Percentiles rank a stretch among this genome's conserved stretches.
Evolutionary conservation across 2,888 invertebrate genomes (phyloP).

Genomic region (Oscheius onirici): DNA sequence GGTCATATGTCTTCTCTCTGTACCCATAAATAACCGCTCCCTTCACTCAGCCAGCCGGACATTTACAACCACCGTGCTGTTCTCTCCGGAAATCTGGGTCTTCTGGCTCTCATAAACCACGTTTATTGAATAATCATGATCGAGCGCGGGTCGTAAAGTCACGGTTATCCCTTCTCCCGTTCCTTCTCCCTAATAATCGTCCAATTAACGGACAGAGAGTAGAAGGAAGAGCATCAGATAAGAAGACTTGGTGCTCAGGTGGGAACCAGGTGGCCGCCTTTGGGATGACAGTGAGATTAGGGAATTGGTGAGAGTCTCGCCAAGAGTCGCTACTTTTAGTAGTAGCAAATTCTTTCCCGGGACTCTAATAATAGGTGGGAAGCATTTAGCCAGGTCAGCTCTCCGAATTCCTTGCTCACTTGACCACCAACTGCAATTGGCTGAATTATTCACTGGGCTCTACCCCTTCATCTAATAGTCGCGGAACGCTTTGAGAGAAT

Average conservation of each 20-base stretch:
- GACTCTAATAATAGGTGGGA: neutral
- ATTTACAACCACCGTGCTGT: neutral
- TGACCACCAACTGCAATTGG: neutral
- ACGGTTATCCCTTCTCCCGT: neutral
- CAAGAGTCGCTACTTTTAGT: neutral
- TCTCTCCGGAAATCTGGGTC: neutral
- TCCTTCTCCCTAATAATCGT: neutral
- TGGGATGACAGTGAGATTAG: neutral
- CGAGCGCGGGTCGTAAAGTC: neutral
- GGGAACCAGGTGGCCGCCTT: neutral
- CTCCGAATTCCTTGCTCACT: neutral
- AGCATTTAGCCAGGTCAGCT: neutral
- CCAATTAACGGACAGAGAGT: neutral
- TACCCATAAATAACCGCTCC: neutral
- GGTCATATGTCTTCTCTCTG: neutral
- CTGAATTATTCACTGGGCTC: neutral
- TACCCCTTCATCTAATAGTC: neutral
- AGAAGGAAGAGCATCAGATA: neutral
- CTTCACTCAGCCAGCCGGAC: neutral
- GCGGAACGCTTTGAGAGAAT: neutral
- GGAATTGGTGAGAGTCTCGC: neutral
- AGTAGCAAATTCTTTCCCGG: neutral
- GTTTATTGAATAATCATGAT: slow-evolving; percentile 16
- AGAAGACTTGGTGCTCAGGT: neutral
- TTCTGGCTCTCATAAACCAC: neutral